These are phyloP conservation scores for Pampus argenteus DNA, from an alignment of 2,797 vertebrate species.

Conservation along the genomic window DNA sequence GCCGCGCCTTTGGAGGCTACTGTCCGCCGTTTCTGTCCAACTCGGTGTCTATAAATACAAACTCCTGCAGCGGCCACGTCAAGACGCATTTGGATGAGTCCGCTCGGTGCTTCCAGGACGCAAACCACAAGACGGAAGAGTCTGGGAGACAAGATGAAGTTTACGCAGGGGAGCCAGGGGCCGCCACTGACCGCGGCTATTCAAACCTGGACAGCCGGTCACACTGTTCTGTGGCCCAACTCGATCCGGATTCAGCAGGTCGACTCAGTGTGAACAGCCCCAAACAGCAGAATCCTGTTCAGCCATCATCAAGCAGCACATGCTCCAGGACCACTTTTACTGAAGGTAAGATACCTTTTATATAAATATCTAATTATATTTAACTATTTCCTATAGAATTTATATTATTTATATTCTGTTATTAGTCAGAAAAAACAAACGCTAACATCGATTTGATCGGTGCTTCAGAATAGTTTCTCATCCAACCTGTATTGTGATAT, in stretches of 20 bases:
- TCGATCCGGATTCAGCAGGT: slow-evolving; percentile 82
- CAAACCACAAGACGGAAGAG: slow-evolving; percentile 84
- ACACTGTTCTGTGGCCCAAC: slow-evolving; percentile 81
- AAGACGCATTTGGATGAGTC: slow-evolving; percentile 88
- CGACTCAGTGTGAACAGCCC: slow-evolving; percentile 81
- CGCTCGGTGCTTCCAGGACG: slow-evolving; percentile 85
- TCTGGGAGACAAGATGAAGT: slow-evolving; percentile 81
- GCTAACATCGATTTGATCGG: not conserved
- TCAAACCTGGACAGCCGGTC: slow-evolving; percentile 83
- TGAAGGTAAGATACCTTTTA: slow-evolving; percentile 85
- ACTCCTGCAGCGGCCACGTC: slow-evolving; percentile 77
- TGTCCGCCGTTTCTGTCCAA: slow-evolving; percentile 89
- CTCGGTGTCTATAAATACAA: slow-evolving; percentile 79
- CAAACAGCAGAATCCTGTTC: slow-evolving; percentile 85
- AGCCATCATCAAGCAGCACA: slow-evolving; percentile 83
- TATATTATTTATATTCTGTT: not conserved
- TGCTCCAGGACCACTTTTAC: slow-evolving; percentile 88
- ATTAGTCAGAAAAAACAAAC: no score
- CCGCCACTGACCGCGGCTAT: slow-evolving; percentile 81
- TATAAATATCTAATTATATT: not conserved
- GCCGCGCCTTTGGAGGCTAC: slow-evolving; percentile 89
- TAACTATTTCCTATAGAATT: not conserved
- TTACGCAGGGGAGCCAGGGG: slow-evolving; percentile 82
- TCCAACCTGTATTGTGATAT: not conserved
- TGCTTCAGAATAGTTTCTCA: not conserved